Evolutionary conservation across 2,113 vertebrate genomes (phyloP).

Genomic region (Anoplopoma fimbria): DNA sequence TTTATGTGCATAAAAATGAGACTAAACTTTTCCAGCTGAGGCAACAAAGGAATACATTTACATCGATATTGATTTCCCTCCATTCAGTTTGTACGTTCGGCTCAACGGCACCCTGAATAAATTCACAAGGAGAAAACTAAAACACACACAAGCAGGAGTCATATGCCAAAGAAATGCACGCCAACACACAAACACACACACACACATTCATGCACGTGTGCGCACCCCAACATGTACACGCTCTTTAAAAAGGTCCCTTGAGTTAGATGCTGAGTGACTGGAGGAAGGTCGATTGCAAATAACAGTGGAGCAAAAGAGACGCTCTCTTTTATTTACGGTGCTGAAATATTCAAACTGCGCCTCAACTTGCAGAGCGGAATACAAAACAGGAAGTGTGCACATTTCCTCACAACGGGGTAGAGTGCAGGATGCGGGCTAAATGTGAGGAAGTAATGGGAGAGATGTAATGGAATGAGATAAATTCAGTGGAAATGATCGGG

Average conservation of each 20-base stretch:
- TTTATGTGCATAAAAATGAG: conserved; percentile 44
- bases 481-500: conserved; percentile 29
- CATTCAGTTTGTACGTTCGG: neutral
- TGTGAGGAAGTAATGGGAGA: conserved; percentile 20
- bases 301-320: conserved; percentile 34
- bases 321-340: conserved; percentile 48
- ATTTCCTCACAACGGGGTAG: fast-evolving
- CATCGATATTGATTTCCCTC: conserved; percentile 25
- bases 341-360: conserved; percentile 55
- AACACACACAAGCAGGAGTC: neutral
- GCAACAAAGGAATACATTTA: conserved; percentile 35
- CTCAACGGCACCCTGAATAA: conserved; percentile 7
- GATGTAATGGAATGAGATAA: conserved; percentile 22
- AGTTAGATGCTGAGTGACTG: conserved; percentile 22
- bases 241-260: conserved; percentile 23
- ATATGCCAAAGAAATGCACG: neutral
- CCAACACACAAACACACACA: neutral
- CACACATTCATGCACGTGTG: neutral
- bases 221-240: neutral
- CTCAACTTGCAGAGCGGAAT: conserved; percentile 29
- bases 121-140: conserved; percentile 27
- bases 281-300: conserved; percentile 49
- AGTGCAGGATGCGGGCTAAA: conserved; percentile 22
- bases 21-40: neutral
- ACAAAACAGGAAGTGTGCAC: conserved; percentile 26